Base-by-base conservation (phyloP, 2,888 invertebrate genomes). In the Thereva unica region DNA sequence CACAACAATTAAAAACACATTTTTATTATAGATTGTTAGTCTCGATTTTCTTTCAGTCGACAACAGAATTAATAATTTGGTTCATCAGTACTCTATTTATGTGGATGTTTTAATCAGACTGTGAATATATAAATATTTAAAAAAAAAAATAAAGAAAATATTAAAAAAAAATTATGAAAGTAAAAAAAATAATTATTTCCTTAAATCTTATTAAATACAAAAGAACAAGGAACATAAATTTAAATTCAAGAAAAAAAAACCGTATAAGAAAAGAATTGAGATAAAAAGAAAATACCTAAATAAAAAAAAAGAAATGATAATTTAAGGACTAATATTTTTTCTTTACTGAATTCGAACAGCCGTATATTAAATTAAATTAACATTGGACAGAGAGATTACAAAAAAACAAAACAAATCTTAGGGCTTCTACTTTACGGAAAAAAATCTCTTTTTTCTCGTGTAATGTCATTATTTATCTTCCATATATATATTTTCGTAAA, bases 101-200 rank as follows among this genome's bases (percentile, higher is more conserved):
- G 63, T 68, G 64, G 61, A 66, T 66, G 63, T 69, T 69, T 69
- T 69, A 69, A 69, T 68, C 67, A 63, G 69, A 69, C 69, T 69
- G 69, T 69, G 69, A 69, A 69, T 68, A 69, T 68, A 68, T 66
- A 68, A 68, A 63, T 63, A 68, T 65, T 64, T 56, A 50, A 63
- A 64, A 64, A 67, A 53, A 64, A 64, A 67, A 53, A 64, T 40
- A 56, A 52, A 53, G 10, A 54, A 61, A 67, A 55, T 55, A 67
- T 49, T 63, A 61, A 63, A 54, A 63, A 47, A 61, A 41, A 55
- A 45, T 52, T 38, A 54, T 42, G 38, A 47, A 53, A 66, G 40
- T 35, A 49, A 44, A 40, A 65, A 47, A 49, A 37, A 54, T 54
- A 54, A 12, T n/a, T 65, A 49, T 40, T 38, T 50, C 47, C 55